A percentile compares a stretch with the other conserved stretches of the same genome.
phyloP scores from a whole-genome alignment of 37 sponge, comb jelly and placozoan genomes.

The Spongilla lacustris region DNA sequence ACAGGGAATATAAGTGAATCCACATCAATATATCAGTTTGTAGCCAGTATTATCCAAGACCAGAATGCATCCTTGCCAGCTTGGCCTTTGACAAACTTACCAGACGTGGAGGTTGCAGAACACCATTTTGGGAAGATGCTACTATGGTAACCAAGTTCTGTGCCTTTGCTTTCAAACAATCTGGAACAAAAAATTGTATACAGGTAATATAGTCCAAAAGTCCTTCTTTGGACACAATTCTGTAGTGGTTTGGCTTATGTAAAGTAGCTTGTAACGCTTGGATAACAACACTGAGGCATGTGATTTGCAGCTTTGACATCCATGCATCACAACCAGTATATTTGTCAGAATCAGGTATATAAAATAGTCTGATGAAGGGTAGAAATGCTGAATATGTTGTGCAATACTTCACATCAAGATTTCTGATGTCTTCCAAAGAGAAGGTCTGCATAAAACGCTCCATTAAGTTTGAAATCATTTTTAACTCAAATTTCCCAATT shows the following conservation, averaged over 20 bases:
- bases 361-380: background rate
- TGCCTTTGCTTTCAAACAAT: background rate
- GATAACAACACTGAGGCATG: background rate
- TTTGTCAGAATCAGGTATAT: background rate
- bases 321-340: background rate
- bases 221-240: background rate
- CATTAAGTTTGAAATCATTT: background rate
- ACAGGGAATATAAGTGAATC: no score
- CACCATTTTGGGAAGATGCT: background rate
- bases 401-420: background rate
- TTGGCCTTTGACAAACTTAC: background rate
- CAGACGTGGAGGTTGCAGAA: background rate
- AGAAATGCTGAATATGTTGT: background rate
- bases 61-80: background rate
- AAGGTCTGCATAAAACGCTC: background rate
- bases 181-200: background rate
- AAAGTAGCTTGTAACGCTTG: background rate
- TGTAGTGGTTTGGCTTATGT: background rate
- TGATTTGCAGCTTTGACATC: background rate
- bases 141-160: background rate
- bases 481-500: background rate
- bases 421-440: background rate
- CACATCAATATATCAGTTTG: no score
- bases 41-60: no score
- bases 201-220: background rate